Evolutionary conservation across 2,888 invertebrate genomes (phyloP), one percentile per base, ranked within the genome.

Genomic region (Torymus texanus): DNA sequence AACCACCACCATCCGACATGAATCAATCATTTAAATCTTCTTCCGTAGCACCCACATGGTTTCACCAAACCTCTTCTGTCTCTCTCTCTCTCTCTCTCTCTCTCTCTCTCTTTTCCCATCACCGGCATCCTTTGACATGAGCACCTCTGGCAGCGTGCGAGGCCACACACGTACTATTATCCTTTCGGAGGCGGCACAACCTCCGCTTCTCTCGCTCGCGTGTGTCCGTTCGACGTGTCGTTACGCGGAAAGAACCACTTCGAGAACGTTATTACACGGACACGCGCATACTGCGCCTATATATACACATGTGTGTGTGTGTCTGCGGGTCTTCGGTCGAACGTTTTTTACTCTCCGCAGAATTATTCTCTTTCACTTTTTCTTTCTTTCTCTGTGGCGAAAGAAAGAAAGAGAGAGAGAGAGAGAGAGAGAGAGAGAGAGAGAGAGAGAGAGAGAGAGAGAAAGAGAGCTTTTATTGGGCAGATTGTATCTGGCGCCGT

Each of bases 91-190:
- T 41, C 41, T 29, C 29, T 8, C 41, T 8, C 41, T 41, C 41
- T 29, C 29, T 41, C 41, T 8, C 41, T 41, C 41, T 29, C 29
- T 41, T 8, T 8, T 41, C 41, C 41, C 41, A 41, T 41, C 41
- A 41, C 41, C 41, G 41, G 41, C 16, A 24, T 13, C 16, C 55
- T 53, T 55, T 55, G 72, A 56, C 50, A 65, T 85, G 85, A 85
- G 84, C 79, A 83, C 84, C 84, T 81, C 85, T 85, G 83, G 2
- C 41, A 41, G 63, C 63, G 12, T 12, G 68, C 78, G 67, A 79
- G 87, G 85, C 88, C 88, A 88, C 88, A 89, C 88, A 85, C 85
- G 85, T 82, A 82, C 84, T 88, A 85, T 88, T 88, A 87, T 88
- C 87, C 85, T 88, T 88, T 85, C 86, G 85, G 85, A 88, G 87